Evolutionary conservation across 1,140 invertebrate genomes (phyloP).

Genomic region (Holotrichia oblita): DNA sequence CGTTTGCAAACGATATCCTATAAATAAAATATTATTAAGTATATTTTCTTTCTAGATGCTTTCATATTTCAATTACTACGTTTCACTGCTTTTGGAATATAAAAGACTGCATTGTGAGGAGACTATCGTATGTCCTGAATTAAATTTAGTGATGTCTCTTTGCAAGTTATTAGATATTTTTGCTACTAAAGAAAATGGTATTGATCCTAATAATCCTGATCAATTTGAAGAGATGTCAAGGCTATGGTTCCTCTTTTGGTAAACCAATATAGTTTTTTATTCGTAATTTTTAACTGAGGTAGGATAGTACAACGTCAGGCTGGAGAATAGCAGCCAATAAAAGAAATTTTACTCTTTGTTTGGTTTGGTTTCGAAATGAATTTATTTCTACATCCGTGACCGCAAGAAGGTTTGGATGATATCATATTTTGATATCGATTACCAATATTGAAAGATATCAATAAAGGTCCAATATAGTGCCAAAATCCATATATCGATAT

Average conservation of each 20-base stretch:
- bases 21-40: background rate
- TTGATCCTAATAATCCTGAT: conserved; percentile 64
- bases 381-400: too few relatives aligned
- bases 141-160: conserved; percentile 78
- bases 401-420: too few relatives aligned
- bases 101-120: conserved; percentile 75
- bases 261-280: conserved; percentile 30
- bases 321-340: too few relatives aligned
- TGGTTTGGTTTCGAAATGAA: too few relatives aligned
- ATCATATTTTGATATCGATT: too few relatives aligned
- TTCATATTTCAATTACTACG: conserved; percentile 69
- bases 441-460: too few relatives aligned
- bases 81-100: conserved; percentile 75
- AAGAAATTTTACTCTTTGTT: too few relatives aligned
- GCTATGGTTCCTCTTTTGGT: conserved; percentile 84
- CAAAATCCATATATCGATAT: too few relatives aligned
- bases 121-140: conserved; percentile 73
- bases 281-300: too few relatives aligned
- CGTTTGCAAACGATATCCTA: conserved; percentile 37
- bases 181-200: conserved; percentile 73
- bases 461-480: too few relatives aligned
- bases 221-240: conserved; percentile 72
- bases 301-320: too few relatives aligned
- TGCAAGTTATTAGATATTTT: conserved; percentile 77
- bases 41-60: conserved; percentile 63